Evolutionary conservation across 2,888 invertebrate genomes (phyloP).

Genomic region (Drosophila multiciliata): DNA sequence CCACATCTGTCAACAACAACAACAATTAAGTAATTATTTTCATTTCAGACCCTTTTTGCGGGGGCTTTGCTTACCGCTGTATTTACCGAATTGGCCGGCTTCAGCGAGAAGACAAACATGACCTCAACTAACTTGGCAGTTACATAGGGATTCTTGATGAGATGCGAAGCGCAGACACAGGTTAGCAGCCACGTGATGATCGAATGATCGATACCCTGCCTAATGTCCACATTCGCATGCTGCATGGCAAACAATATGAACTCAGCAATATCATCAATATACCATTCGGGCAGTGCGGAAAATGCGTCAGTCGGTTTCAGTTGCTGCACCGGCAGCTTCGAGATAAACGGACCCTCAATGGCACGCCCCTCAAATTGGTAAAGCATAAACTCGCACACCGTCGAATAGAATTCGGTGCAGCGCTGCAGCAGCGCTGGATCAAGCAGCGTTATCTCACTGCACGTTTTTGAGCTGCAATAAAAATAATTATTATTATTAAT

Average conservation of each 20-base stretch:
- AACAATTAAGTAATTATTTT: not conserved
- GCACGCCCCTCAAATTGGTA: slow-evolving; percentile 87
- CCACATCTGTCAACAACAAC: slow-evolving; percentile 90
- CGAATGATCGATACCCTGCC: slow-evolving; percentile 91
- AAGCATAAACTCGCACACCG: slow-evolving; percentile 92
- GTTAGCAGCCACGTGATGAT: slow-evolving; percentile 95
- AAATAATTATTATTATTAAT: not conserved
- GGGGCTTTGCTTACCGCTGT: slow-evolving; percentile 73
- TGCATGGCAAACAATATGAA: slow-evolving; percentile 96
- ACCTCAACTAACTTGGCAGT: slow-evolving; percentile 98
- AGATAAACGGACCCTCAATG: slow-evolving; percentile 85
- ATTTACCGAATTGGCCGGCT: slow-evolving; percentile 86
- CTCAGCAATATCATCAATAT: slow-evolving; percentile 98
- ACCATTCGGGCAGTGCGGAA: slow-evolving; percentile 97
- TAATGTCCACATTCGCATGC: slow-evolving; percentile 88
- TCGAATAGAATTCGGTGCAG: slow-evolving; percentile 94
- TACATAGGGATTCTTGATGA: slow-evolving; percentile 98
- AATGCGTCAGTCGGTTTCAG: slow-evolving; percentile 90
- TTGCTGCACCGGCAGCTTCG: slow-evolving; percentile 87
- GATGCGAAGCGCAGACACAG: slow-evolving; percentile 95
- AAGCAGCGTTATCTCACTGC: slow-evolving; percentile 95
- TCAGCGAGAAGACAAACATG: slow-evolving; percentile 91
- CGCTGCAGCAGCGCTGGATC: slow-evolving; percentile 93
- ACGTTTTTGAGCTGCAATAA: slow-evolving; percentile 91
- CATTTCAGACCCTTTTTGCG: not conserved